A percentile compares a stretch with the other conserved stretches of the same genome.
These are phyloP conservation scores for Sciaenops ocellatus DNA, from an alignment of 2,797 vertebrate genomes.

Conservation along the genomic window DNA sequence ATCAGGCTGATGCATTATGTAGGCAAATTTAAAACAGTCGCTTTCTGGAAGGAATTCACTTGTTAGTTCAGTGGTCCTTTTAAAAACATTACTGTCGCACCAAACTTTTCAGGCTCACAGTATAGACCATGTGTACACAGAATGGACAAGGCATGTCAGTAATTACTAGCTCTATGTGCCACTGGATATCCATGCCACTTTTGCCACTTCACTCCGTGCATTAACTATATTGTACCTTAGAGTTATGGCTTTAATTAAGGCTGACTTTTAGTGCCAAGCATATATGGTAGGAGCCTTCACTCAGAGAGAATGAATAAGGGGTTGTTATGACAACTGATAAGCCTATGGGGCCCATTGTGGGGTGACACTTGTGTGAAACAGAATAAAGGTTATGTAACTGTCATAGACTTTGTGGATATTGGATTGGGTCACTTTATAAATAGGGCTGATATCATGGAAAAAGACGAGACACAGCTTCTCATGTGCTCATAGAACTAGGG, in stretches of 20 bases:
- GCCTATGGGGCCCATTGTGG: not conserved
- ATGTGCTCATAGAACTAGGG: not conserved
- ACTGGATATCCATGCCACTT: conserved; percentile 7
- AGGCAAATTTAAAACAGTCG: conserved; percentile 32
- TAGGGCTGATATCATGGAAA: not conserved
- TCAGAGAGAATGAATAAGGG: not conserved
- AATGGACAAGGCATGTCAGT: not conserved
- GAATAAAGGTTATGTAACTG: not conserved
- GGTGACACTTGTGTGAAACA: not conserved
- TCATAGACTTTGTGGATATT: conserved; percentile 4
- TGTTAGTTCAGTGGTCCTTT: conserved; percentile 36
- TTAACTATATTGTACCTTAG: not conserved
- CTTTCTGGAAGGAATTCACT: conserved; percentile 35
- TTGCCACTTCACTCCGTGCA: not conserved
- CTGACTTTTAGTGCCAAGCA: not conserved
- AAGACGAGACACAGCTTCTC: not conserved
- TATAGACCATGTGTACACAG: not conserved
- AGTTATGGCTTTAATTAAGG: not conserved
- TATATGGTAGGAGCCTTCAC: not conserved
- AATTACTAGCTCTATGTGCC: conserved; percentile 3
- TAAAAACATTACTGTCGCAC: conserved; percentile 19
- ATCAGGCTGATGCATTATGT: not conserved
- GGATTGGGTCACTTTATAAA: not conserved
- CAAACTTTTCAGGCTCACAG: not conserved
- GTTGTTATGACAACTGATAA: not conserved